Evolutionary conservation across 2,797 vertebrate genomes (phyloP).

Genomic region (Phalanger gymnotis): DNA sequence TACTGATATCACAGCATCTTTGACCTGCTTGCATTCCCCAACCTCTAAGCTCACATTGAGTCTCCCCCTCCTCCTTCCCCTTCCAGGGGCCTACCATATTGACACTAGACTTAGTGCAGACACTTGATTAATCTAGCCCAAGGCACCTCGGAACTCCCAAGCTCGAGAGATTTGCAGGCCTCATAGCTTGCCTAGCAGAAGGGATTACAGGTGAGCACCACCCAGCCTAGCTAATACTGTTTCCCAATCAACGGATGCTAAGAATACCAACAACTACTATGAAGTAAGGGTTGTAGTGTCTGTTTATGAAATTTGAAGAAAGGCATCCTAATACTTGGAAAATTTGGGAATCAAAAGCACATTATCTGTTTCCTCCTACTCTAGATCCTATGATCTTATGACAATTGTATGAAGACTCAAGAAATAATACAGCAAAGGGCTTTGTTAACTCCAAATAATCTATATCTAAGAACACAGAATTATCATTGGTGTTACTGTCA

Average conservation of each 20-base stretch:
- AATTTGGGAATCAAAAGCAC: not conserved
- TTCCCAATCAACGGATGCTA: not conserved
- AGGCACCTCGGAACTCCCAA: not conserved
- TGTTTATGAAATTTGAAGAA: not conserved
- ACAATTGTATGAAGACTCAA: not conserved
- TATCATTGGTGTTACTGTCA: not conserved
- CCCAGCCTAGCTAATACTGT: not conserved
- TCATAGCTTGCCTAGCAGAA: not conserved
- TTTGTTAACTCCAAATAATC: not conserved
- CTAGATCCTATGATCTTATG: not conserved
- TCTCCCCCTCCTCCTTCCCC: not conserved
- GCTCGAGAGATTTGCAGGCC: not conserved
- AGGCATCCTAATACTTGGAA: not conserved
- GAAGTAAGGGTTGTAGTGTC: not conserved
- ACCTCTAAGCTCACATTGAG: not conserved
- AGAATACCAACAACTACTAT: not conserved
- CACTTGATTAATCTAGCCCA: not conserved
- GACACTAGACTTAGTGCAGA: not conserved
- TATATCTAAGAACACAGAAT: not conserved
- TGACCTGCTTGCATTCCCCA: not conserved
- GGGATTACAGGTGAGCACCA: not conserved
- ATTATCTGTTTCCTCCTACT: not conserved
- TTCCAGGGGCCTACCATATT: not conserved
- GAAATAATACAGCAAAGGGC: not conserved
- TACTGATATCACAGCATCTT: not conserved